Conservation (phyloP, 2,113 vertebrate genomes). For the Mus musculus region DNA sequence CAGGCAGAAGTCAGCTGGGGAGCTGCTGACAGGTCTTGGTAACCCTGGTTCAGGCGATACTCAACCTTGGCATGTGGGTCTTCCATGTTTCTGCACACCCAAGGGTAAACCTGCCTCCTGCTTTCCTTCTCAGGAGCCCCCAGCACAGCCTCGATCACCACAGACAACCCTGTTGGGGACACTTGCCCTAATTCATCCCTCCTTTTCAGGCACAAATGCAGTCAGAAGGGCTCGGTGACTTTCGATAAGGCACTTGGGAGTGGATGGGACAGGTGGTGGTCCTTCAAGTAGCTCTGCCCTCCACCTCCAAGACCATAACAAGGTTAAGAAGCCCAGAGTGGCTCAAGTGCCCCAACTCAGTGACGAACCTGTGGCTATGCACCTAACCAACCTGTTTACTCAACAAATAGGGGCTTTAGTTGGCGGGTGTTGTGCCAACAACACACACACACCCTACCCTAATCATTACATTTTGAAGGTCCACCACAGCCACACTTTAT, state of each 20-base stretch:
- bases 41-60: rapidly evolving
- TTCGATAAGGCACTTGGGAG: neutral
- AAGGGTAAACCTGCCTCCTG: neutral
- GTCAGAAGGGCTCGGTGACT: neutral
- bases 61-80: neutral
- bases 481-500: neutral
- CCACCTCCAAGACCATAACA: neutral
- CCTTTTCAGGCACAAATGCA: neutral
- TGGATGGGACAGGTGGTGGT: neutral
- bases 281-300: too few relatives aligned
- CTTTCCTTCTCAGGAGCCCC: neutral
- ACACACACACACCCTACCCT: too few relatives aligned
- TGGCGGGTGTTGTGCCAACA: neutral
- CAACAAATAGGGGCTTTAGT: neutral
- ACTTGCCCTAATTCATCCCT: neutral
- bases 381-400: neutral
- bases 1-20: neutral
- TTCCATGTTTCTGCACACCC: too few relatives aligned
- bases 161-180: neutral
- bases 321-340: neutral
- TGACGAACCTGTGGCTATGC: rapidly evolving
- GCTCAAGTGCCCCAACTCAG: neutral
- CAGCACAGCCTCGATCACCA: neutral
- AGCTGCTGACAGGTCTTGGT: neutral
- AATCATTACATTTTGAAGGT: neutral